These are phyloP conservation scores for Lepidothrix coronata DNA, from an alignment of 2,113 vertebrate genomes.

Conservation along the genomic window DNA sequence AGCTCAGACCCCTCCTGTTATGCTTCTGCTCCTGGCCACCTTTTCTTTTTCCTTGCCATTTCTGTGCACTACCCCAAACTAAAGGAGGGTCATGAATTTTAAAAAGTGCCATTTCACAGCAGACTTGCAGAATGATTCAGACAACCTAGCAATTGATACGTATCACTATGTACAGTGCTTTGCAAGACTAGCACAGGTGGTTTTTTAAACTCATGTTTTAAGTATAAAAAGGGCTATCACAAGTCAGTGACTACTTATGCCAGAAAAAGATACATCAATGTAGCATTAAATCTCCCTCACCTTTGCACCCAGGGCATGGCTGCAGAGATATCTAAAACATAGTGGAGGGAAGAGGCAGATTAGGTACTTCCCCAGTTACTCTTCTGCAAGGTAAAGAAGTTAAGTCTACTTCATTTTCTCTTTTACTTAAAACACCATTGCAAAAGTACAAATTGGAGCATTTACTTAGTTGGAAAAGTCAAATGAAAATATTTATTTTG, in stretches of 20 bases:
- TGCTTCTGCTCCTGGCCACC: neutral
- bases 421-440: neutral
- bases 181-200: neutral
- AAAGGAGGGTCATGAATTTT: neutral
- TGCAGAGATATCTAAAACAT: neutral
- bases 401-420: neutral
- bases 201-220: neutral
- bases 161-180: neutral
- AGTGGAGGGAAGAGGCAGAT: neutral
- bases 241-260: neutral
- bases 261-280: neutral
- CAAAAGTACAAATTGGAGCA: neutral
- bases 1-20: neutral
- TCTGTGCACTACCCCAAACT: neutral
- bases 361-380: neutral
- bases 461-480: neutral
- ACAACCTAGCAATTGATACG: neutral
- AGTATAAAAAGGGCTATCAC: neutral
- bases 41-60: neutral
- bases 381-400: neutral
- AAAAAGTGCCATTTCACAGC: neutral
- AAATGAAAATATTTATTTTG: neutral
- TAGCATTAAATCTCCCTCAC: neutral
- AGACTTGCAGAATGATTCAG: neutral
- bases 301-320: neutral